Conservation (phyloP, 1,140 invertebrate species). For the Sinonovacula constricta region DNA sequence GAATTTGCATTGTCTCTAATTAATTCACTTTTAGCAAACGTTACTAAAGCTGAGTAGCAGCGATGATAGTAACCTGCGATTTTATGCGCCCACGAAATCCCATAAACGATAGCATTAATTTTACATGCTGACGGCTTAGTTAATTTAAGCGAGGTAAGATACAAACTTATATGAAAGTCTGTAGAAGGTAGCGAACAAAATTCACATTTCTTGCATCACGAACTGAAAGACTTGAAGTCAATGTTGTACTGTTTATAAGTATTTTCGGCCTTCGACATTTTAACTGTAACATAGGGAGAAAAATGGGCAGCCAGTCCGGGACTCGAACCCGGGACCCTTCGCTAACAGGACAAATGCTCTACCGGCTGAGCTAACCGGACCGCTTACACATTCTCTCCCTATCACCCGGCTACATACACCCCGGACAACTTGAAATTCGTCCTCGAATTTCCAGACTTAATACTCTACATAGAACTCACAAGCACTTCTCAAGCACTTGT, state of each 20-base stretch:
- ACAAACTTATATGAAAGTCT: background rate
- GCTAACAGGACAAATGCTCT: too few species aligned
- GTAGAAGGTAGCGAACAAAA: background rate
- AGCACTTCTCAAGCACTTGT: too few species aligned
- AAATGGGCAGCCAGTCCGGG: too few species aligned
- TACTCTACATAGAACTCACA: background rate
- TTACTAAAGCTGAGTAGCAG: conserved; percentile 2
- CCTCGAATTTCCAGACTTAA: too few species aligned
- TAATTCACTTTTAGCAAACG: background rate
- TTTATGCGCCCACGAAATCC: conserved; percentile 4
- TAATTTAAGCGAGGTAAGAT: background rate
- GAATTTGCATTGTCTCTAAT: background rate
- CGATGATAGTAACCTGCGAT: background rate
- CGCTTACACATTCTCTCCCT: too few species aligned
- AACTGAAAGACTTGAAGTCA: too few species aligned
- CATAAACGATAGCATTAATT: background rate
- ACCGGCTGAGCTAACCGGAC: too few species aligned
- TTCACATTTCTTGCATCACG: conserved; percentile 5
- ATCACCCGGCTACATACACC: too few species aligned
- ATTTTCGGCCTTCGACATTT: conserved; percentile 7
- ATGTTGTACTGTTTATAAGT: conserved; percentile 5
- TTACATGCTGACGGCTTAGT: background rate
- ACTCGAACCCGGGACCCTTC: too few species aligned
- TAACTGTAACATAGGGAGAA: too few species aligned
- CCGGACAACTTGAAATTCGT: too few species aligned